A percentile compares a stretch with the other conserved stretches of the same genome.
These are phyloP conservation scores for Bryconaethiops microstoma DNA, from an alignment of 2,797 vertebrate genomes.

Conservation along the genomic window DNA sequence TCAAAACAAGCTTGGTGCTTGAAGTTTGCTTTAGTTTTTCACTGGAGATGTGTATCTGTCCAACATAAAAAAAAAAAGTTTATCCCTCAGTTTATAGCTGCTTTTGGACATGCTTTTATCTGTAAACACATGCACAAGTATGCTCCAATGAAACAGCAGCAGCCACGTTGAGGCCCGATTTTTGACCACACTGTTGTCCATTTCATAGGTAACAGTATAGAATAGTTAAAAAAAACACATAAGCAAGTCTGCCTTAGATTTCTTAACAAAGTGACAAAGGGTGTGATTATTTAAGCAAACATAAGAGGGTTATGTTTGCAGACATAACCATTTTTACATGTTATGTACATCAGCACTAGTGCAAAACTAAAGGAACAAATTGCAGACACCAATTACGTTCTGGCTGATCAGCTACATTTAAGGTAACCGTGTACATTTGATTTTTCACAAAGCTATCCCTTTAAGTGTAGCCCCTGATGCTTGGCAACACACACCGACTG, in stretches of 20 bases:
- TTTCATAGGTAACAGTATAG: not conserved
- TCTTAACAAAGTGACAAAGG: not conserved
- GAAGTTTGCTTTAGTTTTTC: no score
- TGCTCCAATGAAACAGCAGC: not conserved
- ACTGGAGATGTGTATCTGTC: no score
- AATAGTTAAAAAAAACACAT: not conserved
- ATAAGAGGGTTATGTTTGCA: not conserved
- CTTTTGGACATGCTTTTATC: not conserved
- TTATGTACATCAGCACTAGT: not conserved
- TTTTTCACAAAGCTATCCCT: not conserved
- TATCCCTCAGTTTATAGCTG: no score
- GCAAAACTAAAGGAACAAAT: not conserved
- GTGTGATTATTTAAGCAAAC: not conserved
- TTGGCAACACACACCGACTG: not conserved
- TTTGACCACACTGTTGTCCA: not conserved
- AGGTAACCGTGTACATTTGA: not conserved
- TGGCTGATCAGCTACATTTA: not conserved
- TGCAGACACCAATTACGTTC: not conserved
- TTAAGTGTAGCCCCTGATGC: not conserved
- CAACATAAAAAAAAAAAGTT: no score
- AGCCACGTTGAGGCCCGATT: not conserved
- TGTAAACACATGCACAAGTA: not conserved
- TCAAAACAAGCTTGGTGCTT: no score
- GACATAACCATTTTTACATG: not conserved
- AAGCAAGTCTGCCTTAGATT: not conserved